phyloP scores from a whole-genome alignment of 2,888 invertebrate species.

The Agrotis clavis region DNA sequence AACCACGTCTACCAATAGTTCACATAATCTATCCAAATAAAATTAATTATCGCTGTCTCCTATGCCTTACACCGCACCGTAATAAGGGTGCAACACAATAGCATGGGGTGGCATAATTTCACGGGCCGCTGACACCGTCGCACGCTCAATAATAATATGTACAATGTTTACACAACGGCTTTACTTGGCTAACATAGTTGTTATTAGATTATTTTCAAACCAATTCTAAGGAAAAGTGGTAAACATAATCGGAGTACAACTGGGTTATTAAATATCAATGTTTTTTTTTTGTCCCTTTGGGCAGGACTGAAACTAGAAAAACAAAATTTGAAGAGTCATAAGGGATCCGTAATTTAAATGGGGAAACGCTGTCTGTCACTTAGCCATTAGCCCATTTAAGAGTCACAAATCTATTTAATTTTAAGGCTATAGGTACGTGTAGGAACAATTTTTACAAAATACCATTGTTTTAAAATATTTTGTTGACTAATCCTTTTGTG shows the following conservation, averaged over 20 bases:
- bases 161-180: constrained; percentile 81
- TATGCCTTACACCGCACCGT: constrained; percentile 47
- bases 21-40: too few species aligned
- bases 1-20: too few species aligned
- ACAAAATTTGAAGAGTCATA: too few species aligned
- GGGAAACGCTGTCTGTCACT: too few species aligned
- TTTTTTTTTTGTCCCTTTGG: neutral
- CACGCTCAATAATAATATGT: constrained; percentile 85
- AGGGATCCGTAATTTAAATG: too few species aligned
- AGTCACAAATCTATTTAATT: too few species aligned
- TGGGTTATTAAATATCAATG: neutral
- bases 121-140: constrained; percentile 79
- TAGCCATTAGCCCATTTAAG: too few species aligned
- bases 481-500: too few species aligned
- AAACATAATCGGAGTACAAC: neutral
- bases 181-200: constrained; percentile 63
- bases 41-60: constrained; percentile 55
- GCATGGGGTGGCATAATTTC: constrained; percentile 86
- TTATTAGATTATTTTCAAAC: constrained; percentile 33
- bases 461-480: too few species aligned
- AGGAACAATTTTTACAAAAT: too few species aligned
- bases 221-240: constrained; percentile 26
- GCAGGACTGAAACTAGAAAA: too few species aligned
- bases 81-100: constrained; percentile 81
- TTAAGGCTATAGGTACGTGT: too few species aligned